phyloP scores from a whole-genome alignment of 2,797 vertebrate genomes.

The Manis javanica region DNA sequence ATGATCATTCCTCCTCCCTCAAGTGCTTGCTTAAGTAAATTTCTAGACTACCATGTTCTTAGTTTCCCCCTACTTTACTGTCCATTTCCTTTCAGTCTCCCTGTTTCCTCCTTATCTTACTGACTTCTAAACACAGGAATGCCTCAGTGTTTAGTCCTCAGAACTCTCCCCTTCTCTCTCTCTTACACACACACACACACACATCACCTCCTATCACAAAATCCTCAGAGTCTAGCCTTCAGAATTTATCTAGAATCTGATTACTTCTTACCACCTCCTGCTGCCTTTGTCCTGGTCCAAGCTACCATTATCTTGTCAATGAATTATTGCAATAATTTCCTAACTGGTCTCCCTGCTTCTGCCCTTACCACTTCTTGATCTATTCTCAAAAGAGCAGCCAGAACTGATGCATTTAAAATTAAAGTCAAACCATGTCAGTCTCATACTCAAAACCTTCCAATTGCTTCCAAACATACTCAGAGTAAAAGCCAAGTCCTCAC shows the following conservation, averaged over 20 bases:
- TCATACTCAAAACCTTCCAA: not conserved
- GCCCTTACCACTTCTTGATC: not conserved
- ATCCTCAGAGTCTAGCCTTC: not conserved
- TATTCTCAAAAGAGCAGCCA: constrained; percentile 2
- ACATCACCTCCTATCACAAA: not conserved
- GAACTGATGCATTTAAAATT: constrained; percentile 16
- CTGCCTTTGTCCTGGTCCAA: not conserved
- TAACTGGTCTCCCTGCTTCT: not conserved
- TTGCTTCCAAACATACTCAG: constrained; percentile 1
- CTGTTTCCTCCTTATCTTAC: not conserved
- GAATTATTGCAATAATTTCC: not conserved
- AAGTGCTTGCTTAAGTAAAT: not conserved
- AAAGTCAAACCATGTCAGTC: not conserved
- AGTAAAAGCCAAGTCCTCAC: not conserved
- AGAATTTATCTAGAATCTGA: not conserved
- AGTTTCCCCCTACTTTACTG: not conserved
- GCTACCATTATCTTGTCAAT: not conserved
- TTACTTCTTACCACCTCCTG: not conserved
- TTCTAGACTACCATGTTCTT: not conserved
- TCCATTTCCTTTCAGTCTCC: not conserved
- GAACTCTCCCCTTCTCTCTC: too few species aligned
- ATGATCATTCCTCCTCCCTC: not conserved
- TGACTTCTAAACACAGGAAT: too few species aligned
- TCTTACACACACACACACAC: not conserved
- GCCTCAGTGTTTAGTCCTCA: too few species aligned